phyloP scores from a whole-genome alignment of 2,888 invertebrate genomes.

The Tridacna crocea region DNA sequence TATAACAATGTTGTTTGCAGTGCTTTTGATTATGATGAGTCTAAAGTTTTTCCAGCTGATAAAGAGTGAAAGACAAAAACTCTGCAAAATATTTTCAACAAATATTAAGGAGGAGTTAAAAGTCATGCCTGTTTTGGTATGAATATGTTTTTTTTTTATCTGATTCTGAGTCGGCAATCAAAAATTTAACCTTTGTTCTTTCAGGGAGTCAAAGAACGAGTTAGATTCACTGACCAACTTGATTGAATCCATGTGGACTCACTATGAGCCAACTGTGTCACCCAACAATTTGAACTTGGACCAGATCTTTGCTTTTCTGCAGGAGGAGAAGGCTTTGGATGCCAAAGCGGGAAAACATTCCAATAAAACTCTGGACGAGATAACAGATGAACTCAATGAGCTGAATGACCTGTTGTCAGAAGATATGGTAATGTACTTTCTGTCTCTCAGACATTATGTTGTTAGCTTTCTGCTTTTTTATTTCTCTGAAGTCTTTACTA shows the following conservation, averaged over 20 bases:
- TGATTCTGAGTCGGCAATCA: too few species aligned
- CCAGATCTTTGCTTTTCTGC: constrained; percentile 79
- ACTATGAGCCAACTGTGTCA: constrained; percentile 75
- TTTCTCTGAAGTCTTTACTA: too few species aligned
- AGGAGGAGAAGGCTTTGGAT: constrained; percentile 68
- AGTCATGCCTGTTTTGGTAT: too few species aligned
- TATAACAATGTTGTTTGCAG: too few species aligned
- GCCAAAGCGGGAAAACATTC: constrained; percentile 41
- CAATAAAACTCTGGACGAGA: constrained; percentile 73
- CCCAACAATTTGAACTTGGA: constrained; percentile 79
- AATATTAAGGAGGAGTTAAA: too few species aligned
- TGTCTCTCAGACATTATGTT: too few species aligned
- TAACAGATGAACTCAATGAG: constrained; percentile 76
- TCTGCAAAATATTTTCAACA: too few species aligned
- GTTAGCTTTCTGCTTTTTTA: too few species aligned
- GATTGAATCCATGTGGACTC: constrained; percentile 80
- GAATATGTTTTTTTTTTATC: too few species aligned
- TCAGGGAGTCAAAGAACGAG: constrained; percentile 77
- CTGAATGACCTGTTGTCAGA: constrained; percentile 73
- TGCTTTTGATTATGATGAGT: too few species aligned
- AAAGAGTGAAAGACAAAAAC: too few species aligned
- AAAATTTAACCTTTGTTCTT: constrained; percentile 4
- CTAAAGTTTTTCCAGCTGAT: too few species aligned
- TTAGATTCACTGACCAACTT: constrained; percentile 77
- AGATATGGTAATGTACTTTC: constrained; percentile 62